Base-by-base conservation (phyloP, 2,113 vertebrate genomes). In the Scomber scombrus region DNA sequence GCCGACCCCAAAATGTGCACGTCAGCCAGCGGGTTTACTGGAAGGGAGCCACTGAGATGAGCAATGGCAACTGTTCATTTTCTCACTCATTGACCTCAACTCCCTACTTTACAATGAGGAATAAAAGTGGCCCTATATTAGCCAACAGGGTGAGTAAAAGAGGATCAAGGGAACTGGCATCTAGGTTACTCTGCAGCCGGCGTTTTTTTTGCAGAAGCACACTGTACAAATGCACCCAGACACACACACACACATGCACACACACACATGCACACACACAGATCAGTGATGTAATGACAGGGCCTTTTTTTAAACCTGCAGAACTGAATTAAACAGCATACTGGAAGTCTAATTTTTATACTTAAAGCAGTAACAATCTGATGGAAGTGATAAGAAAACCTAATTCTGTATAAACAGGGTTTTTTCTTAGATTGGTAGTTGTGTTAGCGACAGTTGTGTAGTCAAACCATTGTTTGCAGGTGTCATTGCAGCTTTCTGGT, bases 21-120 rank as follows among this genome's bases (percentile, higher is more conserved):
- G 75, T 85, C 71, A 71, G 86, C 77, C 80, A 75, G 71, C 46
- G 63, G 77, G 55, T 83, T 88, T 68, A 64, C 75, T 78, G 85
- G 84, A 86, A 82, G 85, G 50, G 56, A 83, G 84, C 79, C 68
- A 78, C 75, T 15, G 63, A 84, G 88, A 91, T 74, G 86, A 85
- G 81, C 84, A 69, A 88, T 76, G 87, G 82, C 88, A 91, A 88
- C 90, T 88, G 85, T 82, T 92, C 82, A 91, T 92, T 93, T 92
- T 91, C 86, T 91, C 81, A 86, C 88, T 91, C 90, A 78, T 58
- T 91, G 88, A 92, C 90, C 90, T 85, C 88, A 91, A 60, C 74
- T 85, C 84, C 80, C 86, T 78, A 86, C 75, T 90, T 93, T 87
- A 82, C 85, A 87, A 81, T 71, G 82, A 69, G 80, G 81, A 82